These are phyloP conservation scores for Somateria mollissima DNA, from an alignment of 2,797 vertebrate species.

Conservation along the genomic window DNA sequence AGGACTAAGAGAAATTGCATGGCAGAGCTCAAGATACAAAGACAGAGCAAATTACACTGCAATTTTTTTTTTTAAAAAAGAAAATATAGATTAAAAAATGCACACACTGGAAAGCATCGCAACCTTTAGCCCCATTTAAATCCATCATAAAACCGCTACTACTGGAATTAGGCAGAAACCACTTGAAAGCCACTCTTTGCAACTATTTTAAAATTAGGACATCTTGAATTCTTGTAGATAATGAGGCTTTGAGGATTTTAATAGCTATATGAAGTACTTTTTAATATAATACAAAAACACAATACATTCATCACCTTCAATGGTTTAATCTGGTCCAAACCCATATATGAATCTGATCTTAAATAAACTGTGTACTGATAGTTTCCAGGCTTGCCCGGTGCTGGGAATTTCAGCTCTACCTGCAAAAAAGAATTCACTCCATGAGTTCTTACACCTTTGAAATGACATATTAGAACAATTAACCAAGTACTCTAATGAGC, in stretches of 20 bases:
- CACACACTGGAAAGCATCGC: neutral
- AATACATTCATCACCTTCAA: constrained; percentile 85
- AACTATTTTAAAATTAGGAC: neutral
- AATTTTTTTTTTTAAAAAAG: neutral
- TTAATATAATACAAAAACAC: neutral
- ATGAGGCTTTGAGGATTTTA: neutral
- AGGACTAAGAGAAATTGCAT: neutral
- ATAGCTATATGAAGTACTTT: neutral
- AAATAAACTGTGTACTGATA: constrained; percentile 98
- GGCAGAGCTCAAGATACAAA: neutral
- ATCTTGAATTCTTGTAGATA: neutral
- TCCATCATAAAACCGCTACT: neutral
- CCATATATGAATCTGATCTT: constrained; percentile 95
- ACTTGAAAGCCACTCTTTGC: neutral
- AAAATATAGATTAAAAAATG: neutral
- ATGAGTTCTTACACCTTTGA: neutral
- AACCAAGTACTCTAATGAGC: neutral
- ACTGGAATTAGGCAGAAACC: neutral
- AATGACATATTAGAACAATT: neutral
- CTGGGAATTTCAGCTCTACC: constrained; percentile 99
- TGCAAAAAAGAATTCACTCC: constrained; percentile 70
- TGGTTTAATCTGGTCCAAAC: constrained; percentile 96
- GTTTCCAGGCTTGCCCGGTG: constrained; percentile 96
- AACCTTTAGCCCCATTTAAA: neutral
- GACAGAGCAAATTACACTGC: neutral